These are phyloP conservation scores for Agrochola circellaris DNA, from an alignment of 2,888 invertebrate genomes.

Conservation along the genomic window DNA sequence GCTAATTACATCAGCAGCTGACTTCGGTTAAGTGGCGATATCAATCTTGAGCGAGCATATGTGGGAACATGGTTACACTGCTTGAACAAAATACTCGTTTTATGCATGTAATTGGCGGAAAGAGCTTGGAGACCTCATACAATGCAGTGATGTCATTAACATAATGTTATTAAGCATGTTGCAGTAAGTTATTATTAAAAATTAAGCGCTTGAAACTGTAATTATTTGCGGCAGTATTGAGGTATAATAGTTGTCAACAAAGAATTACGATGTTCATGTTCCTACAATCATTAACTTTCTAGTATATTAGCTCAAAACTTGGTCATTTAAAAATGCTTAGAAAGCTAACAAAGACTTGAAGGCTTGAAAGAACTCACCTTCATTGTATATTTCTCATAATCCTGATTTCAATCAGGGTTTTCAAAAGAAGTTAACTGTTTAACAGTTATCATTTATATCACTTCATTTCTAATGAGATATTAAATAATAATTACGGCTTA, in stretches of 20 bases:
- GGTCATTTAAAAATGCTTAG: neutral
- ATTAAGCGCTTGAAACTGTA: slow-evolving; percentile 36
- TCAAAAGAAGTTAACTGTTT: slow-evolving; percentile 4
- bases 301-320: slow-evolving; percentile 2
- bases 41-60: slow-evolving; percentile 80
- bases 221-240: slow-evolving; percentile 41
- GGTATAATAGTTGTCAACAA: slow-evolving; percentile 38
- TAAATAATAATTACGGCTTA: slow-evolving; percentile 52
- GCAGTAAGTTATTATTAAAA: slow-evolving; percentile 42
- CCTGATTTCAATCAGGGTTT: slow-evolving; percentile 10
- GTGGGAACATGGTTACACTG: slow-evolving; percentile 73
- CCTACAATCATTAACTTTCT: slow-evolving; percentile 16
- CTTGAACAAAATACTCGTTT: slow-evolving; percentile 70
- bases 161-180: slow-evolving; percentile 53
- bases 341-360: neutral
- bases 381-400: neutral
- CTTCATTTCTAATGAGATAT: slow-evolving; percentile 50
- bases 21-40: slow-evolving; percentile 81
- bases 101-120: slow-evolving; percentile 67
- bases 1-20: slow-evolving; percentile 86
- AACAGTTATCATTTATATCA: slow-evolving; percentile 25
- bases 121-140: slow-evolving; percentile 55
- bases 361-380: neutral
- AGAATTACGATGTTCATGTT: slow-evolving; percentile 33
- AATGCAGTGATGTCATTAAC: slow-evolving; percentile 53